These are phyloP conservation scores for Meles meles DNA, from an alignment of 2,113 vertebrate genomes.

Conservation along the genomic window DNA sequence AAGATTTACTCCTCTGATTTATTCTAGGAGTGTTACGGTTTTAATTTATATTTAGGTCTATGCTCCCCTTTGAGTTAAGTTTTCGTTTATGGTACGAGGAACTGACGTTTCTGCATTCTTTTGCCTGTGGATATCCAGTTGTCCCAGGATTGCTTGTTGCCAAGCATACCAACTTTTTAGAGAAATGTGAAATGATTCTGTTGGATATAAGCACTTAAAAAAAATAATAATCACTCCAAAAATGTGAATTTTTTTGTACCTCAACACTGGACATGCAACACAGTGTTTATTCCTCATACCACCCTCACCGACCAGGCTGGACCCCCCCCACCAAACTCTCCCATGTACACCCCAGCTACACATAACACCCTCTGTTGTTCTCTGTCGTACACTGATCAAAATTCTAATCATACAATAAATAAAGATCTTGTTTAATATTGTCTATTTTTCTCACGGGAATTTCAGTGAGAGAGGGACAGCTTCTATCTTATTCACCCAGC, in stretches of 20 bases:
- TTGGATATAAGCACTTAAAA: background rate
- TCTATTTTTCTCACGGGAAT: background rate
- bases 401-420: background rate
- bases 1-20: background rate
- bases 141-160: background rate
- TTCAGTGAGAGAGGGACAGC: background rate
- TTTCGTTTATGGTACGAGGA: background rate
- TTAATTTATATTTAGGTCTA: background rate
- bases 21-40: background rate
- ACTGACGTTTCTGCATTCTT: background rate
- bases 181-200: background rate
- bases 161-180: background rate
- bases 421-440: background rate
- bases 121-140: background rate
- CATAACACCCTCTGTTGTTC: background rate
- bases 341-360: background rate
- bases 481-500: background rate
- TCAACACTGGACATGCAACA: background rate
- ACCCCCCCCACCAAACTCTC: too few species aligned
- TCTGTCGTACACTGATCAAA: background rate
- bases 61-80: background rate
- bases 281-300: background rate
- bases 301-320: background rate
- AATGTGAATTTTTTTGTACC: background rate
- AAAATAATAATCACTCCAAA: background rate